Conservation (phyloP, 2,797 vertebrate species). For the Coracias cyanogaster region DNA sequence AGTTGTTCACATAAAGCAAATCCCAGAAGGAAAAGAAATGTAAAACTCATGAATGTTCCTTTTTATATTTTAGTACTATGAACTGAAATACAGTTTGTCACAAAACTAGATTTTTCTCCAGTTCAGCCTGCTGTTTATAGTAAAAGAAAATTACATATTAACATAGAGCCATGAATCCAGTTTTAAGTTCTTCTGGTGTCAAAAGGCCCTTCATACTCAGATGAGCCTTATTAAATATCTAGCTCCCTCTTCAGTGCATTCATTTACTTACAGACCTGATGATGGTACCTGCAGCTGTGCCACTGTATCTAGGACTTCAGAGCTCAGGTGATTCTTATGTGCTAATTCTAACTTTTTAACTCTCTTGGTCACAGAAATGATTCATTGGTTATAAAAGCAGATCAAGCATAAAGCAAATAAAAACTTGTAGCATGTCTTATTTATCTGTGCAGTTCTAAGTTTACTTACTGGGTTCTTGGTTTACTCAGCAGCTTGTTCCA, state of each 20-base stretch:
- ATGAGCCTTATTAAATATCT: not conserved
- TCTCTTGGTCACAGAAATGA: not conserved
- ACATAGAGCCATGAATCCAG: not conserved
- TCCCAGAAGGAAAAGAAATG: conserved; percentile 18
- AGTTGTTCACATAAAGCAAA: conserved; percentile 14
- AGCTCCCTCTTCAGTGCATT: not conserved
- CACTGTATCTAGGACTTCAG: not conserved
- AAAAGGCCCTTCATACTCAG: not conserved
- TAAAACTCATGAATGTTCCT: conserved; percentile 6
- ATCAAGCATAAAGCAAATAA: not conserved
- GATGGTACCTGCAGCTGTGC: not conserved
- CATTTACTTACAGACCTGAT: not conserved
- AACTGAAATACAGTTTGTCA: conserved; percentile 27
- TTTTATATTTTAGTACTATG: conserved; percentile 6
- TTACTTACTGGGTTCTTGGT: not conserved
- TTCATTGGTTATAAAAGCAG: not conserved
- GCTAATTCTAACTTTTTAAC: not conserved
- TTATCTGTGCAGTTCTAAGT: not conserved
- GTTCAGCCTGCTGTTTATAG: conserved; percentile 19
- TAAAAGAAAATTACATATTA: not conserved
- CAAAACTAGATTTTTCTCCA: conserved; percentile 6
- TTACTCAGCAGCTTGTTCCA: not conserved
- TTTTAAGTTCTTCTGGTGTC: not conserved
- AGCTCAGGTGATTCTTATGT: rapidly evolving
- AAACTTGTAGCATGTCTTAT: not conserved